These are phyloP conservation scores for Mythimna ferrago DNA, from an alignment of 2,888 invertebrate genomes.

Conservation along the genomic window DNA sequence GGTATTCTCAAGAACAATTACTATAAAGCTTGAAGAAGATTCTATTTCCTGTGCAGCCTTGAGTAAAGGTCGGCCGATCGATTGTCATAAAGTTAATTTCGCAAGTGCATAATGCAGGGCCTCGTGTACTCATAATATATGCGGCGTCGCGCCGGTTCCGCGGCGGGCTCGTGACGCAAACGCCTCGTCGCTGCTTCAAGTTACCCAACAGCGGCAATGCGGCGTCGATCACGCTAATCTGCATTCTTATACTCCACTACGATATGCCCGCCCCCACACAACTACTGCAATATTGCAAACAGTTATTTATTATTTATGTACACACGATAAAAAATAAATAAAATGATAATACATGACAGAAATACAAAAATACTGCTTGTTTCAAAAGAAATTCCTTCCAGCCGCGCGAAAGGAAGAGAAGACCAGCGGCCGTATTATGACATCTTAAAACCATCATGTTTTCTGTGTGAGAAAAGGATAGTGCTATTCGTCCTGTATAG, in stretches of 20 bases:
- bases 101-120: constrained; percentile 72
- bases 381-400: no score
- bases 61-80: constrained; percentile 69
- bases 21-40: constrained; percentile 25
- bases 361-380: no score
- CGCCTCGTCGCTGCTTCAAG: constrained; percentile 69
- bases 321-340: no score
- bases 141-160: constrained; percentile 44
- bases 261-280: constrained; percentile 31
- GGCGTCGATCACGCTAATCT: constrained; percentile 81
- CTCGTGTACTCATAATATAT: constrained; percentile 60
- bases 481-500: no score
- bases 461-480: no score
- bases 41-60: constrained; percentile 62
- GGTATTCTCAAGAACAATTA: constrained; percentile 16
- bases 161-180: constrained; percentile 66
- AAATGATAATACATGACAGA: no score
- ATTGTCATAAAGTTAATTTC: constrained; percentile 68
- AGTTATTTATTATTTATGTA: no score
- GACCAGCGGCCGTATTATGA: no score
- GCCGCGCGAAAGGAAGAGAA: no score
- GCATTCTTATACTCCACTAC: constrained; percentile 70
- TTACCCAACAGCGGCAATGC: constrained; percentile 83
- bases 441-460: no score
- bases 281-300: constrained; percentile 37